Percentiles rank a stretch among this genome's conserved stretches.
Evolutionary conservation across 2,113 vertebrate genomes (phyloP).

Genomic region (Sula dactylatra): DNA sequence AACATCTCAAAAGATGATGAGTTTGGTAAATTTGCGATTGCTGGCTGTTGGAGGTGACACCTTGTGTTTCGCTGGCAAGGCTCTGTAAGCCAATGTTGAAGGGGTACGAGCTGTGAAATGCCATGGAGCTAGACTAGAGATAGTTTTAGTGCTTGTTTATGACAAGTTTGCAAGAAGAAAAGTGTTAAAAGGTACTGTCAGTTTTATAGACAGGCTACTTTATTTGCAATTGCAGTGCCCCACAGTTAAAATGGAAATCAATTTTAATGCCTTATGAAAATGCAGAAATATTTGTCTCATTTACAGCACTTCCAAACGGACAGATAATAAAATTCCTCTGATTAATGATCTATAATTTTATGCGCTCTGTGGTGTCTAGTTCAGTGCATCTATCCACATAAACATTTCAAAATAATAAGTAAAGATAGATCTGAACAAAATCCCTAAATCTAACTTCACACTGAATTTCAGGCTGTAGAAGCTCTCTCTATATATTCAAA

Average conservation of each 20-base stretch:
- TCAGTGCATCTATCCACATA: background rate
- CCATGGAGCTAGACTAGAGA: background rate
- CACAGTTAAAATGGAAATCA: constrained; percentile 57
- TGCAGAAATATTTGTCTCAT: constrained; percentile 62
- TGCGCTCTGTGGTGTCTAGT: background rate
- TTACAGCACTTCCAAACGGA: constrained; percentile 46
- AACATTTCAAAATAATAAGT: background rate
- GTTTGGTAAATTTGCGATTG: background rate
- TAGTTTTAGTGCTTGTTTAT: background rate
- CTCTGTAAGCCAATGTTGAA: background rate
- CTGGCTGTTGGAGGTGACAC: background rate
- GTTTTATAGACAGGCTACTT: constrained; percentile 54
- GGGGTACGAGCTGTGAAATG: background rate
- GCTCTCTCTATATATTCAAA: background rate
- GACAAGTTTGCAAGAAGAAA: background rate
- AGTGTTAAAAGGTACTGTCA: constrained; percentile 15
- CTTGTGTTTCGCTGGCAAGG: background rate
- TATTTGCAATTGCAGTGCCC: constrained; percentile 49
- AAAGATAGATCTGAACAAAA: background rate
- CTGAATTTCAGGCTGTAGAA: background rate
- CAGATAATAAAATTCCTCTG: constrained; percentile 36
- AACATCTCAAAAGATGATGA: background rate
- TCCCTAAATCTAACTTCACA: background rate
- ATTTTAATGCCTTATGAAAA: constrained; percentile 60
- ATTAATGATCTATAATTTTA: constrained; percentile 40